phyloP scores from a whole-genome alignment of 2,797 vertebrate species.

The Siniperca undulata region DNA sequence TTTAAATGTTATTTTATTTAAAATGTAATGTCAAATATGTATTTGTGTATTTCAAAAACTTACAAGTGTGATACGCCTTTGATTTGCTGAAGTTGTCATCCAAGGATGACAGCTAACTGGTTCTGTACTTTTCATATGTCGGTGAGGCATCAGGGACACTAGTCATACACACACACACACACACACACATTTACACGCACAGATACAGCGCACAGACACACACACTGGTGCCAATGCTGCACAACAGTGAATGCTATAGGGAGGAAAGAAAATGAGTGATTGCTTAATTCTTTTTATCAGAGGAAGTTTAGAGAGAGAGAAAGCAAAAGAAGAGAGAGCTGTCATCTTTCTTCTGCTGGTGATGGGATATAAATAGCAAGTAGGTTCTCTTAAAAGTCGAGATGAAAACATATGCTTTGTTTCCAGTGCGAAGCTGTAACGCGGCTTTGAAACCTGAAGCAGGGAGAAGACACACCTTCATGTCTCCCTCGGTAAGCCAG shows the following conservation, averaged over 20 bases:
- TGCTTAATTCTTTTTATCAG: slow-evolving; percentile 70
- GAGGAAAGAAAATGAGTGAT: slow-evolving; percentile 67
- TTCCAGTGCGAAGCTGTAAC: slow-evolving; percentile 71
- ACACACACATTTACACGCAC: not conserved
- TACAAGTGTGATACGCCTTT: slow-evolving; percentile 48
- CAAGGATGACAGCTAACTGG: slow-evolving; percentile 37
- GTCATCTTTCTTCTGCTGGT: slow-evolving; percentile 74
- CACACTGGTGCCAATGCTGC: slow-evolving; percentile 9
- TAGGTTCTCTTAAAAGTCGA: slow-evolving; percentile 82
- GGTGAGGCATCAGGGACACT: slow-evolving; percentile 53
- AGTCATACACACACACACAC: slow-evolving; percentile 25
- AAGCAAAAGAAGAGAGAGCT: slow-evolving; percentile 60
- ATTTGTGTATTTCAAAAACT: slow-evolving; percentile 48
- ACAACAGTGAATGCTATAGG: slow-evolving; percentile 31
- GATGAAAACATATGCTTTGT: slow-evolving; percentile 84
- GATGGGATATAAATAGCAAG: slow-evolving; percentile 83
- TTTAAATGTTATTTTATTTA: slow-evolving; percentile 48
- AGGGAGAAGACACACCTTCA: slow-evolving; percentile 69
- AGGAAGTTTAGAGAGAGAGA: slow-evolving; percentile 55
- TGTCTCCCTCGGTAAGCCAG: slow-evolving; percentile 66
- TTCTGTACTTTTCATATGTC: slow-evolving; percentile 50
- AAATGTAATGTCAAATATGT: slow-evolving; percentile 44
- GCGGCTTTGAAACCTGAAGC: slow-evolving; percentile 76
- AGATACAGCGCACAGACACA: slow-evolving; percentile 16
- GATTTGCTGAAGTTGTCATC: slow-evolving; percentile 59